Percentiles rank a stretch among this genome's conserved stretches.
Conservation (phyloP, 2,888 invertebrate genomes). For the Cosmia pyralina region DNA sequence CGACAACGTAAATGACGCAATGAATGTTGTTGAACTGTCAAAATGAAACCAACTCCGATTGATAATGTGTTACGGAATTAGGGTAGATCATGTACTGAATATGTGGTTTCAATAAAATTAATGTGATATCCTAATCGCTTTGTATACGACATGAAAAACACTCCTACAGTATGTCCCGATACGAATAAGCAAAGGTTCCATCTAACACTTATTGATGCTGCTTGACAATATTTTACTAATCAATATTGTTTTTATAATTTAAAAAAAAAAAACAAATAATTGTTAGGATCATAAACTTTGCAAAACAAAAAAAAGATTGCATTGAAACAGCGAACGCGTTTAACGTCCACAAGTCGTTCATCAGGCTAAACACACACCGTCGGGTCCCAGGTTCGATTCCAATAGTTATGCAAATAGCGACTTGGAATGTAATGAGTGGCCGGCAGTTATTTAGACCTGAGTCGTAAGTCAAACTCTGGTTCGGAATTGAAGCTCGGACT, state of each 20-base stretch:
- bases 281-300: constrained; percentile 40
- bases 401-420: constrained; percentile 90
- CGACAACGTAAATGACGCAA: too few species aligned
- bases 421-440: constrained; percentile 88
- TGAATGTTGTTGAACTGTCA: too few species aligned
- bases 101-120: too few species aligned
- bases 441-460: constrained; percentile 88
- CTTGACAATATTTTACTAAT: neutral
- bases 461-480: constrained; percentile 88
- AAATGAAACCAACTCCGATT: too few species aligned
- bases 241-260: neutral
- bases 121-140: too few species aligned
- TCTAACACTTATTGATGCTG: neutral
- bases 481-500: constrained; percentile 79
- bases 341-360: constrained; percentile 83
- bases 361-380: constrained; percentile 88
- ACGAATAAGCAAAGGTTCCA: too few species aligned
- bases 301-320: constrained; percentile 65
- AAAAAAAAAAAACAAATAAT: constrained; percentile 8
- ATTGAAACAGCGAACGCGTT: constrained; percentile 80
- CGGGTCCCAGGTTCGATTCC: constrained; percentile 83
- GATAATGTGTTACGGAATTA: too few species aligned
- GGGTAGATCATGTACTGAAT: too few species aligned
- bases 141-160: neutral
- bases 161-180: too few species aligned